Base-by-base conservation (phyloP, 2,888 invertebrate species). In the Boloria selene region DNA sequence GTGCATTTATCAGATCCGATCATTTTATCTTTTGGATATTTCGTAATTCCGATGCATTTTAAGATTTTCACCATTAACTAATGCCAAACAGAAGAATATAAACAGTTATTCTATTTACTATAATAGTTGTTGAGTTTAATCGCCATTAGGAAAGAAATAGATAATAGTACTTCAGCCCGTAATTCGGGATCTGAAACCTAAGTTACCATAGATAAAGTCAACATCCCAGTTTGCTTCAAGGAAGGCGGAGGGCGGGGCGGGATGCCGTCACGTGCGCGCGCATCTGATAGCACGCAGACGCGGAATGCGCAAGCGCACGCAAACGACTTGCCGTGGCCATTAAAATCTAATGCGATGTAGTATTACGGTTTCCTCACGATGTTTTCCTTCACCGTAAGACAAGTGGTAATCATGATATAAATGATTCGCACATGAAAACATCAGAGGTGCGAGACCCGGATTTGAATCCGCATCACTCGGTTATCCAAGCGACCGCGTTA, bases 181-280 rank as follows among this genome's bases (percentile, higher is more conserved):
- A 17, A 60, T 58, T 61, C 60, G 50, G 60, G 59, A 63, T 63
- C 55, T 68, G 53, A 60, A 67, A 67, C 64, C 10, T 38, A 61
- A 63, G 56, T 53, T 65, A 62, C 64, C 53, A 53, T 22, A 60
- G 65, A 63, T 60, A 70, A 67, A 58, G 59, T 65, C 55, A 60
- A 63, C 64, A 67, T 69, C 63, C 56, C 60, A 70, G 72, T 72
- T 70, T 72, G 68, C 73, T 74, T 77, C 77, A 26, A 31, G 58
- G 22, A 66, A 66, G 61, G 72, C 62, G 68, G 64, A 65, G 65
- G 70, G 67, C 70, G 72, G 74, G 70, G 65, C 71, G 74, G 67
- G 73, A 86, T 87, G 80, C 86, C 88, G 79, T 86, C 90, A 90
- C 89, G 90, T 86, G 85, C 84, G 77, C 77, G 81, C 79, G 79